phyloP scores from a whole-genome alignment of 1,140 invertebrate species.

The Triops longicaudatus region DNA sequence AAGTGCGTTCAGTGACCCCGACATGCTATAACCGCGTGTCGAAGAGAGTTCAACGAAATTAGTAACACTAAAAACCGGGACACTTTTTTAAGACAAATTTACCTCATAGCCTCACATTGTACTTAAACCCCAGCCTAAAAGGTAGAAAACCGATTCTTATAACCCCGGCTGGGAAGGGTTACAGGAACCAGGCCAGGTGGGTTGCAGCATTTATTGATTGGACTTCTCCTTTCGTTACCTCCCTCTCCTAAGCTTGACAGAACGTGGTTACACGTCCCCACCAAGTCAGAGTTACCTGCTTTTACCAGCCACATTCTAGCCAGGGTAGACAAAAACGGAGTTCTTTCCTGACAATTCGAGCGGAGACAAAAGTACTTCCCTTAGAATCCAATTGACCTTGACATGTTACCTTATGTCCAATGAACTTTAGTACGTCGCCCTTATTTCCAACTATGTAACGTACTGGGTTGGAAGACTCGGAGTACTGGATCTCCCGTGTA shows the following conservation, averaged over 20 bases:
- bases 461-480: neutral
- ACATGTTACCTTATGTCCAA: neutral
- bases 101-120: neutral
- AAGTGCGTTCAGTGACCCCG: neutral
- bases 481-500: too few species aligned
- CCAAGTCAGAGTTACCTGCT: neutral
- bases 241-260: neutral
- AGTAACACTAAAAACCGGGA: neutral
- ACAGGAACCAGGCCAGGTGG: conserved; percentile 3
- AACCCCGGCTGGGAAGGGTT: neutral
- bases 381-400: neutral
- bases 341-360: neutral
- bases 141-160: neutral
- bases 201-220: conserved; percentile 8
- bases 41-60: neutral
- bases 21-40: neutral
- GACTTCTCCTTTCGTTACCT: neutral
- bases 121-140: neutral
- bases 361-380: neutral
- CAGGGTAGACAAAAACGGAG: neutral
- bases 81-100: neutral
- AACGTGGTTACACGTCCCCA: neutral
- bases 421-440: neutral
- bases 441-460: neutral
- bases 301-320: neutral